Evolutionary conservation across 1,140 invertebrate species (phyloP), one percentile per base, ranked within the genome.

Genomic region (Pseudomyrmex flavicornis): DNA sequence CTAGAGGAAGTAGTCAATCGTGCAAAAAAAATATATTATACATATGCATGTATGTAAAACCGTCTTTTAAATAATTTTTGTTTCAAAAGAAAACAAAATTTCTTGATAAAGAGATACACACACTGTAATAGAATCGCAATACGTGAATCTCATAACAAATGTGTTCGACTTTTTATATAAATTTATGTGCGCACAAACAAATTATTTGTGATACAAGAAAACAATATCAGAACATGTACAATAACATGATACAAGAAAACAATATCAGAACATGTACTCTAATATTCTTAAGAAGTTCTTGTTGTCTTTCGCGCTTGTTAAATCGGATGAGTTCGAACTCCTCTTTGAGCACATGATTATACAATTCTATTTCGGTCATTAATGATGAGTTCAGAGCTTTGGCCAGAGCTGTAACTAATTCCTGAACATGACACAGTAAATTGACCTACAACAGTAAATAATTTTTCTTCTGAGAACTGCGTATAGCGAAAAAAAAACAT

Each of bases 301-400:
- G 92, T 66, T 95, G 94, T 66, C 96, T 95, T 82, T 97, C 96
- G 12, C 92, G 85, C 90, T 97, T 97, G 1, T 95, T 96, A 2
- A 96, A 96, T 86, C 96, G 95, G 61, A 97, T 96, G 1, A 96
- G 95, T 86, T 97, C 96, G 96, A 97, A 98, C 92, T 98, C 97
- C 91, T 98, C 97, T 69, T 97, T 96, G 0, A 96, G 97, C 15
- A 97, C 96, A 91, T 96, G 96, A 26, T 95, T 95, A n/a, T 96
- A 96, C 59, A 96, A 94, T 52, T 96, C 95, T 54, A 96, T 95
- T 91, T 98, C 97, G 56, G 96, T 95, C 35, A 95, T 90, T 13
- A 97, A 95, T 0, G 96, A 95, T 62, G 95, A 94, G 65, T 97
- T 96, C 46, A 98, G 88, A 1, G 96, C 95, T 10, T 95, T 95